These are phyloP conservation scores for Chelonus insularis DNA, from an alignment of 1,140 invertebrate genomes.

Conservation along the genomic window DNA sequence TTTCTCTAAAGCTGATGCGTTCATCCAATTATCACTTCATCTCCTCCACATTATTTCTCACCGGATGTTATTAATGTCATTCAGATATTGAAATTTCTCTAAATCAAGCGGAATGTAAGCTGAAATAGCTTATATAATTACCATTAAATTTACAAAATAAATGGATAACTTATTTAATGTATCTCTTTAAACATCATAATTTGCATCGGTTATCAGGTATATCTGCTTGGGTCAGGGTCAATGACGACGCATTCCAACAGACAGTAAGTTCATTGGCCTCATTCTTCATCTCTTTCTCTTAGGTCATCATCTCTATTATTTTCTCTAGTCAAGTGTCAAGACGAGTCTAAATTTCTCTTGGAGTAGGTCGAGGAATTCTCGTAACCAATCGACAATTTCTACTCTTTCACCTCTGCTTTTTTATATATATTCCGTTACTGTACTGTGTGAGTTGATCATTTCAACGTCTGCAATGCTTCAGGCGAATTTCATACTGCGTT, in stretches of 20 bases:
- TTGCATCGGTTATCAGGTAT: not conserved
- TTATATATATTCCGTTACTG: not conserved
- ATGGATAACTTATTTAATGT: too few species aligned
- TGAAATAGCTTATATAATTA: too few species aligned
- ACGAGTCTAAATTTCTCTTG: slow-evolving; percentile 9
- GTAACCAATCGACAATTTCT: not conserved
- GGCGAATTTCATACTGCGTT: too few species aligned
- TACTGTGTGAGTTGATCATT: not conserved
- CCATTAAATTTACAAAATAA: too few species aligned
- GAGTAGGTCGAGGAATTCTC: slow-evolving; percentile 14
- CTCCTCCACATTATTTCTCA: too few species aligned
- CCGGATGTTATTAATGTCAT: too few species aligned
- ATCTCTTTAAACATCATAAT: not conserved
- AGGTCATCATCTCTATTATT: not conserved
- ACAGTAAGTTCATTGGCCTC: slow-evolving; percentile 4
- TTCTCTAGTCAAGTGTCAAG: not conserved
- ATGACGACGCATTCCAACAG: slow-evolving; percentile 7
- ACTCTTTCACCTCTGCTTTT: not conserved
- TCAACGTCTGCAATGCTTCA: not conserved
- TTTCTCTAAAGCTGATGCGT: not conserved
- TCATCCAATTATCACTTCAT: not conserved
- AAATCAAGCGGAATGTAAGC: too few species aligned
- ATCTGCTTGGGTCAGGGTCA: slow-evolving; percentile 12
- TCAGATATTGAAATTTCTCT: too few species aligned
- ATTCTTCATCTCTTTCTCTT: slow-evolving; percentile 7